Evolutionary conservation across 2,113 vertebrate species (phyloP), one percentile per base, ranked within the genome.

Genomic region (Proteles cristata): DNA sequence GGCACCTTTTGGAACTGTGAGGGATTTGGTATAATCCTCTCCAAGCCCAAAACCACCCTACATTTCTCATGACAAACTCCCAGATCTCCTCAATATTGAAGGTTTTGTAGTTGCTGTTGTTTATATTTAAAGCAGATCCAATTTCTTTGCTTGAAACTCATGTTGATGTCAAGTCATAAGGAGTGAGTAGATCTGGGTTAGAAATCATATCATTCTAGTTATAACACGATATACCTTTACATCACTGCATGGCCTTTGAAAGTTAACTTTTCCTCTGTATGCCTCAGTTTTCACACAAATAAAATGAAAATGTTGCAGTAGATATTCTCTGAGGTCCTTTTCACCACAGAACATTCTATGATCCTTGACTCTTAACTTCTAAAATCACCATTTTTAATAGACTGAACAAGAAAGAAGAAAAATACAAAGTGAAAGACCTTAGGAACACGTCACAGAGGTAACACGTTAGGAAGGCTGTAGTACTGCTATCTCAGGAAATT

Each of bases 251-350:
- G 16, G 5, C 7, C 21, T 93, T 91, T 66, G 23, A 90, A 90
- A 88, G 45, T 69, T 88, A 87, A 71, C 16, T 92, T 91, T 76
- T 33, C 16, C 19, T 86, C 45, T 87, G 55, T 83, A 14, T 5
- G 11, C 7, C 25, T 81, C 25, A 90, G 69, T 82, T 93, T 90
- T 2, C 33, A 88, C 76, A 95, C 9, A 88, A 69, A 85, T 68
- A 76, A 87, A 95, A 80, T 91, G 43, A 94, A 93, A 94, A 93
- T 48, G 7, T 87, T 91, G 35, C 33, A 80, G 48, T 16, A 80
- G n/a, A 80, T 96, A 83, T 17, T 69, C 69, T 93, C 19, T 79
- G 33, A 94, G 50, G 28, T 94, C 21, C 43, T 85, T 87, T 93
- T n/a, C 16, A 83, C 90, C 39, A 88, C 26, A 95, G 69, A 88